Percentiles rank a stretch among this genome's conserved stretches.
These are phyloP conservation scores for Trichomalopsis sarcophagae DNA, from an alignment of 1,140 invertebrate species.

Conservation along the genomic window DNA sequence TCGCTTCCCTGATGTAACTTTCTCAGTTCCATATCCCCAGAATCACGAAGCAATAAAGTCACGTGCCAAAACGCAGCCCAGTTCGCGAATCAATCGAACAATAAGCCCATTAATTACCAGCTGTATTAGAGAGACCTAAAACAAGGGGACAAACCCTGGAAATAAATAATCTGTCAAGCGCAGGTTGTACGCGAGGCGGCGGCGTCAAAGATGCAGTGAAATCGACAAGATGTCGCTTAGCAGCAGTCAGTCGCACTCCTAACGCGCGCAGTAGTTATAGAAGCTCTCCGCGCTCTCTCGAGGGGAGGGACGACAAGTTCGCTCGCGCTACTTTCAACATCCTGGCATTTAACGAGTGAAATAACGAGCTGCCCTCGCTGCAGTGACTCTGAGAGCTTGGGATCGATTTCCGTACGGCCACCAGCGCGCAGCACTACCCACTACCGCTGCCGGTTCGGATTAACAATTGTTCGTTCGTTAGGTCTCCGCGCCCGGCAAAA, in stretches of 20 bases:
- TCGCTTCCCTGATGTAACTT: no score
- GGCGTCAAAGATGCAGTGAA: not conserved
- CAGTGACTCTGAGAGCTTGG: no score
- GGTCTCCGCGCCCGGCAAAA: not conserved
- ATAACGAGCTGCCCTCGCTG: constrained; percentile 49
- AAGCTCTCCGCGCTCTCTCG: not conserved
- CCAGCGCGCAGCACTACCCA: not conserved
- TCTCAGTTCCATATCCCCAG: no score
- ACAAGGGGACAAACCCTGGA: not conserved
- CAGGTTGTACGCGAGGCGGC: not conserved
- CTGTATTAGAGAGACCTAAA: no score
- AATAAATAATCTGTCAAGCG: constrained; percentile 40
- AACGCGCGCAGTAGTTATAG: not conserved
- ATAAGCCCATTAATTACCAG: not conserved
- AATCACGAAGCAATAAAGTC: no score
- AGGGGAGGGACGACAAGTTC: constrained; percentile 37
- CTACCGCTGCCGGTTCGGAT: constrained; percentile 47
- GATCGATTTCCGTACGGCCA: constrained; percentile 35
- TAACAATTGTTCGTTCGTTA: constrained; percentile 55
- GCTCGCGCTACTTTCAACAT: constrained; percentile 11
- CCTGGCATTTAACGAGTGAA: constrained; percentile 53
- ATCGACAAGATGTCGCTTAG: constrained; percentile 3
- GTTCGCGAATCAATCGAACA: not conserved
- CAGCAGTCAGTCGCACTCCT: not conserved
- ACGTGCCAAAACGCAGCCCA: no score